These are phyloP conservation scores for Syngnathus typhle DNA, from an alignment of 2,113 vertebrate genomes.

Conservation along the genomic window DNA sequence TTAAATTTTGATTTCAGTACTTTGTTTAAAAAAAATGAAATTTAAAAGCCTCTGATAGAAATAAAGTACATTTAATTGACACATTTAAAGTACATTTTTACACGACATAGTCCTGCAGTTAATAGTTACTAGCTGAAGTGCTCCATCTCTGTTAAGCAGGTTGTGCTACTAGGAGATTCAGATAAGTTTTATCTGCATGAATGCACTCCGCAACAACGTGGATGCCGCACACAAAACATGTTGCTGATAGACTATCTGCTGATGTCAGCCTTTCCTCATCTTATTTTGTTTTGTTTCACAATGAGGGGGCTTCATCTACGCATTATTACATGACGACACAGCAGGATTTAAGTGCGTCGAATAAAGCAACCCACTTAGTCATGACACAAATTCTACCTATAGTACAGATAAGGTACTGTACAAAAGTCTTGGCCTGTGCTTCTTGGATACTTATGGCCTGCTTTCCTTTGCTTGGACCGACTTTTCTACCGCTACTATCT, in stretches of 20 bases:
- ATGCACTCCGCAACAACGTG: conserved; percentile 37
- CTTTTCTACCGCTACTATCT: no score
- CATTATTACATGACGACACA: neutral
- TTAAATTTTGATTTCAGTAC: neutral
- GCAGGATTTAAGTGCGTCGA: neutral
- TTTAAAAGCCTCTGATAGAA: neutral
- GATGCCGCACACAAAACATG: conserved; percentile 4
- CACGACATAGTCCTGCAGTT: neutral
- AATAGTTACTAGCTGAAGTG: neutral
- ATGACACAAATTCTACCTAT: no score
- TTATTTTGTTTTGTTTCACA: conserved; percentile 5
- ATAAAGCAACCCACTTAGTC: neutral
- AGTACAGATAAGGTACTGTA: no score
- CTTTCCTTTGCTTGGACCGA: no score
- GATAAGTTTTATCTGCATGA: conserved; percentile 44
- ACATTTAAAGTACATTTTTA: neutral
- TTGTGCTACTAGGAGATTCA: conserved; percentile 1
- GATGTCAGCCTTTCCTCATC: conserved; percentile 22
- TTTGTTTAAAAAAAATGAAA: neutral
- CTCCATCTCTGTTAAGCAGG: neutral
- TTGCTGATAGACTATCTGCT: conserved; percentile 46
- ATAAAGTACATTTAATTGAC: neutral
- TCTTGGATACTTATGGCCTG: no score
- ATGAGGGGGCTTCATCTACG: neutral
- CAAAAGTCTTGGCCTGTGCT: no score